A percentile compares a stretch with the other conserved stretches of the same genome.
Conservation (phyloP, 2,888 invertebrate genomes). For the Leptopilina syphax region DNA sequence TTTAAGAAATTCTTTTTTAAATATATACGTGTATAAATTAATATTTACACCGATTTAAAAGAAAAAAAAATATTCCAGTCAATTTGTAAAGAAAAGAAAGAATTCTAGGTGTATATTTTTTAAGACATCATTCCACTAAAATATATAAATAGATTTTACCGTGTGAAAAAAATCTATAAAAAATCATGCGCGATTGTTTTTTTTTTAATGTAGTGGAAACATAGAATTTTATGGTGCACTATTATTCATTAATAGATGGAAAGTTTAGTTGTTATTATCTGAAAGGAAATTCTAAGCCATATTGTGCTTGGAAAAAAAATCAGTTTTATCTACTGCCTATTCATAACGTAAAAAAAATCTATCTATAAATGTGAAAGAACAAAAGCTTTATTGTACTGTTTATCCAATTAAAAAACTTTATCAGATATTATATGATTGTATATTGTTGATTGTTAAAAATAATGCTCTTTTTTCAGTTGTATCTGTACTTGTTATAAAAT, state of each 20-base stretch:
- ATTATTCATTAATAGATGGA: not conserved
- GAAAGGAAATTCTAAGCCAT: not conserved
- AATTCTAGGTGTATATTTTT: slow-evolving; percentile 25
- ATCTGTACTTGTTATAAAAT: slow-evolving; percentile 28
- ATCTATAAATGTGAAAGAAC: slow-evolving; percentile 2
- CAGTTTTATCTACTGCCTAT: slow-evolving; percentile 12
- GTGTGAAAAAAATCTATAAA: slow-evolving; percentile 1
- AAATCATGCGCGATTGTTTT: too few species aligned
- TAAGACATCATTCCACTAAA: slow-evolving; percentile 8
- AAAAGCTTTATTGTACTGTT: slow-evolving; percentile 30
- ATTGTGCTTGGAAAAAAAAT: slow-evolving; percentile 12
- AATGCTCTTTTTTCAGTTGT: slow-evolving; percentile 28
- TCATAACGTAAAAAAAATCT: slow-evolving; percentile 11
- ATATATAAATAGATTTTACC: slow-evolving; percentile 12
- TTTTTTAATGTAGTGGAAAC: not conserved
- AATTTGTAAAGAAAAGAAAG: slow-evolving; percentile 27
- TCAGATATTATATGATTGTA: slow-evolving; percentile 19
- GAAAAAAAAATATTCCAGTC: not conserved
- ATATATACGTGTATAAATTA: slow-evolving; percentile 3
- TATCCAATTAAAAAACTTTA: slow-evolving; percentile 22
- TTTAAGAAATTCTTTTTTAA: not conserved
- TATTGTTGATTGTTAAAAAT: slow-evolving; percentile 37
- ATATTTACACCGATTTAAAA: not conserved
- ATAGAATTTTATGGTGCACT: not conserved
- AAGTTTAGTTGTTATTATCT: not conserved